Conservation (phyloP, 2,888 invertebrate species). For the Phorcus lineatus region DNA sequence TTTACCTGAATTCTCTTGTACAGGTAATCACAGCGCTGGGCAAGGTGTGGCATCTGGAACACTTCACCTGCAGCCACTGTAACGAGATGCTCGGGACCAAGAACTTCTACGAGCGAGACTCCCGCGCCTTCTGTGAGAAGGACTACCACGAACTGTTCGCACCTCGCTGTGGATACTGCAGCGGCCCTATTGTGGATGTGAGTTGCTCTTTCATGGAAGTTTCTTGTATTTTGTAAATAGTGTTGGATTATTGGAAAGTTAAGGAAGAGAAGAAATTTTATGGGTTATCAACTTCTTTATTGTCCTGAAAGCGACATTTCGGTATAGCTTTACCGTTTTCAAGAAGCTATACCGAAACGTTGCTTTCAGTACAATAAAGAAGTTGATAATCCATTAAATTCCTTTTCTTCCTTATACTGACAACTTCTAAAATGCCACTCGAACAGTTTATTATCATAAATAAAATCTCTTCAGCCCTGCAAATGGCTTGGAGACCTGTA, state of each 20-base stretch:
- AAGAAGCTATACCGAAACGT: no score
- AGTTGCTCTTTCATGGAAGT: constrained; percentile 71
- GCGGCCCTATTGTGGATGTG: constrained; percentile 98
- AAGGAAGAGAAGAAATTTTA: no score
- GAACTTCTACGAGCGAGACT: constrained; percentile 98
- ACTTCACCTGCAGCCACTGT: constrained; percentile 97
- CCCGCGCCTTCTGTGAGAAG: constrained; percentile 96
- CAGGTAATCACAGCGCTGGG: constrained; percentile 96
- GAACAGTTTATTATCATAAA: not conserved
- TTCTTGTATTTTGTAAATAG: not conserved
- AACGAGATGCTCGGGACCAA: constrained; percentile 96
- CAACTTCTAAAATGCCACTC: no score
- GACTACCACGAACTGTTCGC: constrained; percentile 99
- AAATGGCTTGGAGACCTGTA: not conserved
- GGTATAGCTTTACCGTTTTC: no score
- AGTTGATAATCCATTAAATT: no score
- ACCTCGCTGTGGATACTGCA: constrained; percentile 98
- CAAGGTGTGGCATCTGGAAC: constrained; percentile 99
- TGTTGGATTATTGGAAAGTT: no score
- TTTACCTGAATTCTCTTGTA: no score
- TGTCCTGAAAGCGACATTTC: no score
- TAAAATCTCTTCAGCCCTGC: not conserved
- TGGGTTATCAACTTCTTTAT: no score
- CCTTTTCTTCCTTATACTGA: no score
- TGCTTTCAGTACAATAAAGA: no score